A percentile compares a stretch with the other conserved stretches of the same genome.
These are phyloP conservation scores for Cartodere bifasciata DNA, from an alignment of 2,888 invertebrate genomes.

Conservation along the genomic window DNA sequence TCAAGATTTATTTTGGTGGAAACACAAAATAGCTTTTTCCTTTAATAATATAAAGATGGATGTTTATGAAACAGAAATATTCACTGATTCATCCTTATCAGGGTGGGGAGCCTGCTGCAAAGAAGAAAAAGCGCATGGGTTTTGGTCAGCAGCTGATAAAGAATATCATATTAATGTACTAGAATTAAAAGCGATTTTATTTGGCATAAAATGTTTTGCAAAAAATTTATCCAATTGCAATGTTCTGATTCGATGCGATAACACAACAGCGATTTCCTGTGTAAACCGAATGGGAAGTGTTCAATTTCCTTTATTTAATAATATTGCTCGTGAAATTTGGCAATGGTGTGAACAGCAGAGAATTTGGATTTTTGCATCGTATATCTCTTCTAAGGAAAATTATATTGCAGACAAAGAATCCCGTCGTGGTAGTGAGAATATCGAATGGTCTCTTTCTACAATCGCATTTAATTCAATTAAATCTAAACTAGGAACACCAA, in stretches of 20 bases:
- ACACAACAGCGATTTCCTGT: conserved; percentile 17
- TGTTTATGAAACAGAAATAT: conserved; percentile 5
- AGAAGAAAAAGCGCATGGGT: conserved; percentile 1
- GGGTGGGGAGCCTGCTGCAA: conserved; percentile 7
- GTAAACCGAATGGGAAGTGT: conserved; percentile 17
- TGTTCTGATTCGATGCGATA: conserved; percentile 16
- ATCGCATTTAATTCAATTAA: conserved; percentile 2
- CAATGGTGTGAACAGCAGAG: conserved; percentile 14
- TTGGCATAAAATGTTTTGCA: conserved; percentile 15
- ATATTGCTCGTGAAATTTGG: conserved; percentile 15
- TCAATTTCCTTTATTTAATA: conserved; percentile 10
- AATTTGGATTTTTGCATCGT: conserved; percentile 16
- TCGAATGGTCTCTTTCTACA: conserved; percentile 12
- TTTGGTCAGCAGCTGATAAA: conserved; percentile 2
- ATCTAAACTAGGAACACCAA: conserved; percentile 1
- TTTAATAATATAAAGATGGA: conserved; percentile 1
- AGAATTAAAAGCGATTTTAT: conserved; percentile 14
- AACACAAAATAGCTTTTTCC: background rate
- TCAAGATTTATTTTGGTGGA: background rate
- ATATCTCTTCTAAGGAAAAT: conserved; percentile 15
- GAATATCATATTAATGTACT: conserved; percentile 12
- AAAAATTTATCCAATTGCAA: conserved; percentile 10
- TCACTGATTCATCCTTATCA: conserved; percentile 6
- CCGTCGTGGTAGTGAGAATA: conserved; percentile 11
- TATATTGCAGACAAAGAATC: conserved; percentile 18